Percentiles rank a stretch among this genome's conserved stretches.
Evolutionary conservation across 92 coral and sea anemone genomes (phyloP).

Genomic region (Hydrozoanthus gracilis): DNA sequence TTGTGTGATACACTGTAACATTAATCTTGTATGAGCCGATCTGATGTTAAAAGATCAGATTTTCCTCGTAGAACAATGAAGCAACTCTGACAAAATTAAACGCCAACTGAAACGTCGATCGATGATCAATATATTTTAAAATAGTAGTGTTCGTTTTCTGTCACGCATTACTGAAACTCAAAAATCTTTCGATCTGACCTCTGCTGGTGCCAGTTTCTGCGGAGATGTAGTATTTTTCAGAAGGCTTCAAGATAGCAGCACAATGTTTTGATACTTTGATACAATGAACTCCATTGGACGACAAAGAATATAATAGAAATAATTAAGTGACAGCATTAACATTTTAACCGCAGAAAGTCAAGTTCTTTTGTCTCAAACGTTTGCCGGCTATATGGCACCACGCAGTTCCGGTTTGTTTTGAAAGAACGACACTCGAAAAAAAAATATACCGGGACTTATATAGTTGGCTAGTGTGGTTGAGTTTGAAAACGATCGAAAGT

Average conservation of each 20-base stretch:
- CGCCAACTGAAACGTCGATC: background rate
- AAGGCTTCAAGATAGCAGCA: constrained; percentile 48
- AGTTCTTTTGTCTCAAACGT: background rate
- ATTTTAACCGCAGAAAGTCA: constrained; percentile 29
- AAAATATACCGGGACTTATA: background rate
- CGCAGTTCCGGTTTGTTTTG: constrained; percentile 13
- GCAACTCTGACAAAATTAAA: background rate
- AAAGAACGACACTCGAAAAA: background rate
- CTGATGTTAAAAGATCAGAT: constrained; percentile 33
- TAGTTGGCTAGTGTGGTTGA: background rate
- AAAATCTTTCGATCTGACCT: too few relatives aligned
- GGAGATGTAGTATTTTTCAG: background rate
- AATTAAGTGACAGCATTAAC: background rate
- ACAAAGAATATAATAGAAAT: background rate
- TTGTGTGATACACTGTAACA: constrained; percentile 7
- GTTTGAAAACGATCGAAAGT: too few relatives aligned
- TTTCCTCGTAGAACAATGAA: constrained; percentile 19
- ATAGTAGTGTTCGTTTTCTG: background rate
- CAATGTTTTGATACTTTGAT: constrained; percentile 42
- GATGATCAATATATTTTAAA: background rate
- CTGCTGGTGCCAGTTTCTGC: background rate
- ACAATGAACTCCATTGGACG: constrained; percentile 24
- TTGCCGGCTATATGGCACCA: background rate
- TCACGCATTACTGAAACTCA: background rate
- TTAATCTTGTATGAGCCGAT: constrained; percentile 43